Evolutionary conservation across 2,888 invertebrate species (phyloP).

Genomic region (Antheraea yamamai): DNA sequence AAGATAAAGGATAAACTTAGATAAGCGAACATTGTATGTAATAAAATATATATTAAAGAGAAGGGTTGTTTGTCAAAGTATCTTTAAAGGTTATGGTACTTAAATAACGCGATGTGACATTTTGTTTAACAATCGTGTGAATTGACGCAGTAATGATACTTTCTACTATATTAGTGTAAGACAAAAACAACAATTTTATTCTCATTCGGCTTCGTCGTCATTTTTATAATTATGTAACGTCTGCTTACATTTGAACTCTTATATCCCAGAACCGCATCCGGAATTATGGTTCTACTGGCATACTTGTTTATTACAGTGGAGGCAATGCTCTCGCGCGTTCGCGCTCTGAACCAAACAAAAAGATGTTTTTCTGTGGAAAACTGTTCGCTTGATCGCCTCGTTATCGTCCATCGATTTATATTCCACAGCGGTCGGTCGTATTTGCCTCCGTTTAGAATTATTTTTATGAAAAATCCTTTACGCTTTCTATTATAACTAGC

Average conservation of each 20-base stretch:
- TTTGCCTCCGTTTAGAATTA: slow-evolving; percentile 40
- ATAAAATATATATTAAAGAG: no score
- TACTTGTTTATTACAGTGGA: slow-evolving; percentile 62
- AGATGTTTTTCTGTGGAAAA: slow-evolving; percentile 51
- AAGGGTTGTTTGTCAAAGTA: no score
- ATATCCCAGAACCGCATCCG: slow-evolving; percentile 25
- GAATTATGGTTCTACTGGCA: slow-evolving; percentile 46
- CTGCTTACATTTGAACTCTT: slow-evolving; percentile 8
- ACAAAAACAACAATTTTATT: background rate
- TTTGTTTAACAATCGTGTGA: background rate
- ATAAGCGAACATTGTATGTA: background rate
- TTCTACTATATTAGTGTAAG: background rate
- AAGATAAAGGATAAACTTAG: slow-evolving; percentile 7
- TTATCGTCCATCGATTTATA: slow-evolving; percentile 57
- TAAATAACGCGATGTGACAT: background rate
- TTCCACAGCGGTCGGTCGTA: slow-evolving; percentile 29
- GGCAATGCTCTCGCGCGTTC: slow-evolving; percentile 64
- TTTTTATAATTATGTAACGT: slow-evolving; percentile 4
- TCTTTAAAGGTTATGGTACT: background rate
- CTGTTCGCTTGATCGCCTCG: slow-evolving; percentile 63
- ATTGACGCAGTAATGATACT: background rate
- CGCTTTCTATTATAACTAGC: background rate
- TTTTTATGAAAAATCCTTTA: slow-evolving; percentile 14
- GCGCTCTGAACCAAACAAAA: slow-evolving; percentile 19
- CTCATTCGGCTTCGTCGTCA: background rate